Evolutionary conservation across 2,797 vertebrate species (phyloP).

Genomic region (Myripristis murdjan): DNA sequence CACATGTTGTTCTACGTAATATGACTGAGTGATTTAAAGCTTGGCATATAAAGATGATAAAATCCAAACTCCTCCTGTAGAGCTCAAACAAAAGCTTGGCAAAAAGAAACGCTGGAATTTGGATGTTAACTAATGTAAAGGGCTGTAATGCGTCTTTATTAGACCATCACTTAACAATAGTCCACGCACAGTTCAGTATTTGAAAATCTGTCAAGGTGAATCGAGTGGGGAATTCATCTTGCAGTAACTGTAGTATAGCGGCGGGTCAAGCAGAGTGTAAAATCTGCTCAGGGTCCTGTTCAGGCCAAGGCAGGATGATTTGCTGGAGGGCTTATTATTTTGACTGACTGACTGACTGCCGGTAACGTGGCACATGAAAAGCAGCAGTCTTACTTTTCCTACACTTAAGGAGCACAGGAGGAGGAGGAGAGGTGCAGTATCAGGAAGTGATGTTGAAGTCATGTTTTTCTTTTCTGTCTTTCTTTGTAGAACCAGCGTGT

Average conservation of each 20-base stretch:
- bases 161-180: constrained; percentile 40
- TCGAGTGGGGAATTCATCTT: constrained; percentile 44
- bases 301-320: constrained; percentile 68
- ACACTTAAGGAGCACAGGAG: constrained; percentile 46
- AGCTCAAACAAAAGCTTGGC: constrained; percentile 25
- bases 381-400: constrained; percentile 50
- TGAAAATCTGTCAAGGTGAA: constrained; percentile 50
- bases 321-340: constrained; percentile 67
- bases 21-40: constrained; percentile 58
- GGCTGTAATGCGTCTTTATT: constrained; percentile 36
- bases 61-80: constrained; percentile 1
- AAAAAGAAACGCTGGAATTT: constrained; percentile 5
- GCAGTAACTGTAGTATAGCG: constrained; percentile 32
- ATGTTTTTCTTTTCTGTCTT: constrained; percentile 77
- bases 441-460: constrained; percentile 65
- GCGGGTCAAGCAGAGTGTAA: constrained; percentile 69
- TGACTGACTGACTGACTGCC: constrained; percentile 66
- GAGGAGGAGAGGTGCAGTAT: constrained; percentile 32
- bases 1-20: constrained; percentile 65
- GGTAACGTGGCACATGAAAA: constrained; percentile 73
- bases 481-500: constrained; percentile 95
- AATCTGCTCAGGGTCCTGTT: constrained; percentile 57
- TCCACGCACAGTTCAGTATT: constrained; percentile 32
- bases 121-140: not conserved
- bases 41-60: constrained; percentile 18